A percentile compares a stretch with the other conserved stretches of the same genome.
Conservation (phyloP, 2,888 invertebrate species). For the Microctonus brassicae region DNA sequence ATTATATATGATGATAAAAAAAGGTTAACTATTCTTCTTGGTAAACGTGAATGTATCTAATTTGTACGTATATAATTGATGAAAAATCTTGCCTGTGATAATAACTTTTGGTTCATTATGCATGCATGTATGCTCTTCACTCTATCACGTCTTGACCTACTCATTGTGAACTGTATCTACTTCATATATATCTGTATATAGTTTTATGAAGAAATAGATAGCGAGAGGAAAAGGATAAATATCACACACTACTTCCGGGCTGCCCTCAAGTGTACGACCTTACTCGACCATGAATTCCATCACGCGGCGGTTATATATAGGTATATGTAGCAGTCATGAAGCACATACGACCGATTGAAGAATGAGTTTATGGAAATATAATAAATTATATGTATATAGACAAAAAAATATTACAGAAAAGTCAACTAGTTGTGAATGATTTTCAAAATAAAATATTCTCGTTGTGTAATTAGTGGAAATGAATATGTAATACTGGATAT, state of each 20-base stretch:
- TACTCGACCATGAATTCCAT: constrained; percentile 51
- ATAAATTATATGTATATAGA: background rate
- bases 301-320: constrained; percentile 47
- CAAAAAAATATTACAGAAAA: no score
- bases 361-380: background rate
- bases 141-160: constrained; percentile 17
- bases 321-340: constrained; percentile 11
- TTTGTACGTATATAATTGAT: no score
- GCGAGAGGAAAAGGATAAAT: constrained; percentile 42
- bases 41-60: background rate
- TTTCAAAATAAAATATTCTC: no score
- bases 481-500: no score
- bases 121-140: background rate
- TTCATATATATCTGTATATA: background rate
- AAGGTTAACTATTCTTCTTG: background rate
- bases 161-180: constrained; percentile 12
- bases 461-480: no score
- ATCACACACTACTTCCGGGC: constrained; percentile 57
- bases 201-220: background rate
- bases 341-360: constrained; percentile 7
- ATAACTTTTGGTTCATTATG: constrained; percentile 1
- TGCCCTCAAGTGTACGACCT: constrained; percentile 51
- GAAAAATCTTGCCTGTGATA: background rate
- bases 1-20: background rate
- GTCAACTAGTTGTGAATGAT: no score